Evolutionary conservation across 2,797 vertebrate genomes (phyloP).

Genomic region (Sebastes itinus): DNA sequence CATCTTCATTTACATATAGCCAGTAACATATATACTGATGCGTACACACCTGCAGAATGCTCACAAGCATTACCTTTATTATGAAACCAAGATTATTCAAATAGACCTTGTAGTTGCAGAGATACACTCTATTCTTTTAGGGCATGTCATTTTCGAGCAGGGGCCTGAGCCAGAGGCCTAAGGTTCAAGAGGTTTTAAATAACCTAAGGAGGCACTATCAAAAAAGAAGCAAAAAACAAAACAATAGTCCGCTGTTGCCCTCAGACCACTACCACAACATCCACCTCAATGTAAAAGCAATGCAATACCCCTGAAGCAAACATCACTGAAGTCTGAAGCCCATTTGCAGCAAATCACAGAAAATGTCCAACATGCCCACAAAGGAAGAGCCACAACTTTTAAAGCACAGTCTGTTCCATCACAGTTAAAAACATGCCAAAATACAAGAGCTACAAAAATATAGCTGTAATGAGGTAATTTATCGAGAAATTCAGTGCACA

Average conservation of each 20-base stretch:
- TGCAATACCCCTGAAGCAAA: neutral
- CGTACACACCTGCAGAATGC: neutral
- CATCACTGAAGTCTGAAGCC: neutral
- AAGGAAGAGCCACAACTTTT: constrained; percentile 1
- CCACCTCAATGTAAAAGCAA: constrained; percentile 12
- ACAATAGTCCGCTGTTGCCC: neutral
- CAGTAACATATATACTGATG: no score
- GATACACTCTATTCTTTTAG: no score
- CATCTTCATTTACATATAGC: neutral
- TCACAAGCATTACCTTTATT: neutral
- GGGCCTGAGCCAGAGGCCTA: neutral
- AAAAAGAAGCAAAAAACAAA: neutral
- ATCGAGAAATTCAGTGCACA: neutral
- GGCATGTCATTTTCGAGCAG: no score
- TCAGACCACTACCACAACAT: constrained; percentile 8
- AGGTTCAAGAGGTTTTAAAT: neutral
- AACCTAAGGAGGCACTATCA: neutral
- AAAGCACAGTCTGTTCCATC: neutral
- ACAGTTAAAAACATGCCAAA: neutral
- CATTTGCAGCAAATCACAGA: constrained; percentile 8
- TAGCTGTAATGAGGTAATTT: constrained; percentile 1
- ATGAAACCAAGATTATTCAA: neutral
- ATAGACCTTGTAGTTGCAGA: neutral
- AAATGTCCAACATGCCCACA: constrained; percentile 1
- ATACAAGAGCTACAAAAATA: neutral